Conservation (phyloP, 2,888 invertebrate species). For the Dastarcus helophoroides region DNA sequence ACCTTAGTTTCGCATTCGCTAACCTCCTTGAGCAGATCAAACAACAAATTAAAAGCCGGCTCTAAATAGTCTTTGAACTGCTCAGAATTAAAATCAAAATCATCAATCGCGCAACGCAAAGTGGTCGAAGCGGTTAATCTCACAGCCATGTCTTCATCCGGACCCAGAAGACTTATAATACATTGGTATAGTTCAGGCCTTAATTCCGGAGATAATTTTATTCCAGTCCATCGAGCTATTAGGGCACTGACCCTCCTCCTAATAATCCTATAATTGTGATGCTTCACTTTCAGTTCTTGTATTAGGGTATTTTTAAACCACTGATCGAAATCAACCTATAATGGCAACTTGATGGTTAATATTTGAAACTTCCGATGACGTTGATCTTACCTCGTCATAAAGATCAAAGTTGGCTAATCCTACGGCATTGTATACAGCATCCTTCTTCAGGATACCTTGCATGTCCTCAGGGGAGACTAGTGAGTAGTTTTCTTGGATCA, state of each 20-base stretch:
- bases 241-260: slow-evolving; percentile 76
- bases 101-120: slow-evolving; percentile 73
- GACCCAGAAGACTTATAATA: slow-evolving; percentile 58
- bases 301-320: slow-evolving; percentile 80
- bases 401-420: slow-evolving; percentile 81
- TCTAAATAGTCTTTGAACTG: slow-evolving; percentile 78
- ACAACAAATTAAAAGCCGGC: slow-evolving; percentile 65
- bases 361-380: not conserved
- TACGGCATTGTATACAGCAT: slow-evolving; percentile 88
- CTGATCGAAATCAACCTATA: slow-evolving; percentile 77
- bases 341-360: slow-evolving; percentile 11
- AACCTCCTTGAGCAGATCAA: slow-evolving; percentile 74
- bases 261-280: slow-evolving; percentile 73
- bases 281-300: slow-evolving; percentile 70
- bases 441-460: slow-evolving; percentile 71
- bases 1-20: slow-evolving; percentile 88
- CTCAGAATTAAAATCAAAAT: slow-evolving; percentile 83
- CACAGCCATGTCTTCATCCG: slow-evolving; percentile 79
- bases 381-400: slow-evolving; percentile 62
- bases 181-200: slow-evolving; percentile 73
- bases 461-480: slow-evolving; percentile 60
- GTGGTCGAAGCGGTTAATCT: slow-evolving; percentile 78
- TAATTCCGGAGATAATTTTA: slow-evolving; percentile 67
- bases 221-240: slow-evolving; percentile 69
- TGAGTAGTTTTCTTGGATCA: slow-evolving; percentile 56